Percentiles rank a stretch among this genome's conserved stretches.
These are phyloP conservation scores for Tachysurus vachellii DNA, from an alignment of 2,113 vertebrate genomes.

Conservation along the genomic window DNA sequence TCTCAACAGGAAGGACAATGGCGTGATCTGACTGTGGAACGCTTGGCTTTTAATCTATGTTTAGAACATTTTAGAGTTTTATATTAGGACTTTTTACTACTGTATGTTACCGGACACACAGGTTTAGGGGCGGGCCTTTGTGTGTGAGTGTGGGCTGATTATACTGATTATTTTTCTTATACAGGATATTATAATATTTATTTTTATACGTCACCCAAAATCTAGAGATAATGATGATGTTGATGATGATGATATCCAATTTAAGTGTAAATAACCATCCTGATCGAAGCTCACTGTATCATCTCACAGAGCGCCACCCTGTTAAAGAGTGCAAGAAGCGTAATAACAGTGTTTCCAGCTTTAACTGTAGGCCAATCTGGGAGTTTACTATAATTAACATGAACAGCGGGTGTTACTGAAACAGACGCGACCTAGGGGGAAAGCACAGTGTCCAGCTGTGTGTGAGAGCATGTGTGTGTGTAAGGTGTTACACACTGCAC, in stretches of 20 bases:
- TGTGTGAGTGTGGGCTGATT: background rate
- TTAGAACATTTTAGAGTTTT: background rate
- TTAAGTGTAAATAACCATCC: background rate
- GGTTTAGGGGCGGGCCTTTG: background rate
- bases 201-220: background rate
- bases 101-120: background rate
- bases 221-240: background rate
- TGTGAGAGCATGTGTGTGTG: slow-evolving; percentile 13
- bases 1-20: background rate
- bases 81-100: background rate
- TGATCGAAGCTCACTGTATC: background rate
- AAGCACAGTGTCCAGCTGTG: slow-evolving; percentile 31
- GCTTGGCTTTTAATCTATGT: background rate
- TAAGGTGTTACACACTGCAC: slow-evolving; percentile 1
- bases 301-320: slow-evolving; percentile 15
- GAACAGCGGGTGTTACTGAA: slow-evolving; percentile 1
- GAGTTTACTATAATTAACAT: slow-evolving; percentile 37
- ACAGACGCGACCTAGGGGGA: background rate
- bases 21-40: background rate
- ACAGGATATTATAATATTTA: background rate
- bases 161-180: background rate
- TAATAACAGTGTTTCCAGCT: slow-evolving; percentile 29
- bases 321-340: slow-evolving; percentile 2
- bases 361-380: slow-evolving; percentile 23
- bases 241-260: background rate